Base-by-base conservation (phyloP, 2,113 vertebrate genomes). In the Odobenus rosmarus region DNA sequence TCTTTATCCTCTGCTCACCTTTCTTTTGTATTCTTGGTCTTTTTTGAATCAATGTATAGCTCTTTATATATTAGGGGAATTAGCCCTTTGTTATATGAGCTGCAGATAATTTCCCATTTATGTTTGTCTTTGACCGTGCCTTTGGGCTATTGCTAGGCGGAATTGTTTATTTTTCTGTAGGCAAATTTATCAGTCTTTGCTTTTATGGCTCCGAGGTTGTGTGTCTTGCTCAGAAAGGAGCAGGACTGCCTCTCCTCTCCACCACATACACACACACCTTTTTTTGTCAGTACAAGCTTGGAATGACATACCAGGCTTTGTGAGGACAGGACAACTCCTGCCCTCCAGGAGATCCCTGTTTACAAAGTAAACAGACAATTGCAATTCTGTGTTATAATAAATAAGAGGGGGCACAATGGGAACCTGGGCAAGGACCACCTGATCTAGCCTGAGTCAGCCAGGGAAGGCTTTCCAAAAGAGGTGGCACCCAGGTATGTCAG, bases 141-240 rank as follows among this genome's bases (percentile, higher is more conserved):
- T 89, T 62, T 61, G 74, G 74, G 84, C 14, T 55, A 64, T 3
- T 83, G 81, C 84, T 87, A 83, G 71, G 72, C 14, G 0, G 59
- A 80, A 53, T 0, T 92, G 39, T 51, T 64, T 83, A 71, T 74
- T 86, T 80, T 86, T 94, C 51, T 59, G 11, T 23, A 92, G 55
- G 42, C 33, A 91, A 76, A 88, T 49, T 39, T 88, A 72, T 49
- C 67, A 39, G 26, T 80, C 76, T 90, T 83, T 88, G 46, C 33
- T 90, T 93, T 90, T 46, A 74, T n/a, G 55, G 71, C 57, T 91
- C 69, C 61, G n/a, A 49, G 19, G 28, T 39, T 87, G 62, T 85
- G 8, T 83, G 67, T 46, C 55, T 61, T 55, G 28, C 62, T 84
- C 86, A 96, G 69, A 94, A 96, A 94, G n/a, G 36, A 90, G 12